Conservation (phyloP, 1,140 invertebrate genomes). For the Aphis craccivora region DNA sequence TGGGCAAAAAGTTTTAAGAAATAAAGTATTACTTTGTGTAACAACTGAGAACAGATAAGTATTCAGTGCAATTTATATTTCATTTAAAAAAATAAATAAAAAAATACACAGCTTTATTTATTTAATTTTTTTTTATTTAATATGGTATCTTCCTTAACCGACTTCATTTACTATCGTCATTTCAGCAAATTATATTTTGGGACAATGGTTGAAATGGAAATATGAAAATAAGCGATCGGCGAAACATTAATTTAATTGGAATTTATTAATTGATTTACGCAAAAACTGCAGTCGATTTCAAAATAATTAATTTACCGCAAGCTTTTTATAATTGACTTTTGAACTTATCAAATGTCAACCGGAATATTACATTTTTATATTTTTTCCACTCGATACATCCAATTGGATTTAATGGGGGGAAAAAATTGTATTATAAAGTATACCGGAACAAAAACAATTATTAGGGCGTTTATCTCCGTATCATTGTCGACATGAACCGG, state of each 20-base stretch:
- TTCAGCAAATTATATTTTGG: background rate
- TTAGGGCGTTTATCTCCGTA: background rate
- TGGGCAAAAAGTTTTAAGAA: background rate
- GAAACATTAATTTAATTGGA: background rate
- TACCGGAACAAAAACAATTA: background rate
- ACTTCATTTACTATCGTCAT: background rate
- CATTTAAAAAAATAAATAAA: background rate
- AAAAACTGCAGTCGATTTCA: background rate
- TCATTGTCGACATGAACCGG: background rate
- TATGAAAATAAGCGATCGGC: background rate
- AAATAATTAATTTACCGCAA: slow-evolving; percentile 7
- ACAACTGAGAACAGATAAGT: background rate
- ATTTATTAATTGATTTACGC: slow-evolving; percentile 4
- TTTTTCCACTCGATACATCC: background rate
- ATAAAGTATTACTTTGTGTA: background rate
- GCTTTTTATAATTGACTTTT: background rate
- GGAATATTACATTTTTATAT: background rate
- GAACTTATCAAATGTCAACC: background rate
- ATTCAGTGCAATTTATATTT: background rate
- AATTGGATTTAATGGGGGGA: background rate
- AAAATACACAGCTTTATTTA: background rate
- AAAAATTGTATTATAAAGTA: background rate
- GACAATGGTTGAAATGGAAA: background rate
- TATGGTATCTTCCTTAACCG: background rate
- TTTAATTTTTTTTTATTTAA: background rate